These are phyloP conservation scores for Euzophera pinguis DNA, from an alignment of 2,888 invertebrate genomes.

Conservation along the genomic window DNA sequence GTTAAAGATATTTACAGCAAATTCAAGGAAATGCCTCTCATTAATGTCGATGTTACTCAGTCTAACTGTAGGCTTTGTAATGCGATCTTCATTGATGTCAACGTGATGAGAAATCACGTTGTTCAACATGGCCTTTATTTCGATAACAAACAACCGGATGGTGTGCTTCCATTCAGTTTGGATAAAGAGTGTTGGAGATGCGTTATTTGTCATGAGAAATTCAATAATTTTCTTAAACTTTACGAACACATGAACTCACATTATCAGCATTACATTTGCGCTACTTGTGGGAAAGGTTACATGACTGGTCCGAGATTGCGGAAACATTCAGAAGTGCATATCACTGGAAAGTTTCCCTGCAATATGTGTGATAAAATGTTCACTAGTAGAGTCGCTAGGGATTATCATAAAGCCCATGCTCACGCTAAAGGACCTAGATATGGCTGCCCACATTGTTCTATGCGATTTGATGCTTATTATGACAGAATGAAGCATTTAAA, in stretches of 20 bases:
- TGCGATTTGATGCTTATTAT: constrained; percentile 61
- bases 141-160: constrained; percentile 55
- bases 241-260: constrained; percentile 71
- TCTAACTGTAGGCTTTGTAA: constrained; percentile 53
- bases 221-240: constrained; percentile 65
- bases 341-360: constrained; percentile 62
- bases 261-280: constrained; percentile 68
- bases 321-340: constrained; percentile 67
- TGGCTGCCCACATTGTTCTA: constrained; percentile 63
- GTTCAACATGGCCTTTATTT: constrained; percentile 52
- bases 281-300: constrained; percentile 67
- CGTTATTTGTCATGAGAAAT: constrained; percentile 52
- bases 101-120: constrained; percentile 54
- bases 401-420: constrained; percentile 57
- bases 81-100: constrained; percentile 36
- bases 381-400: constrained; percentile 57
- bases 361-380: constrained; percentile 58
- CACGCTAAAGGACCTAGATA: constrained; percentile 63
- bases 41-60: constrained; percentile 61
- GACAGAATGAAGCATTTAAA: constrained; percentile 64
- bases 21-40: constrained; percentile 66
- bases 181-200: constrained; percentile 65
- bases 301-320: constrained; percentile 64
- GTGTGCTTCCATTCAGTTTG: constrained; percentile 58
- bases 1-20: constrained; percentile 65